Evolutionary conservation across 2,888 invertebrate genomes (phyloP).

Genomic region (Prostheceraeus crozeri): DNA sequence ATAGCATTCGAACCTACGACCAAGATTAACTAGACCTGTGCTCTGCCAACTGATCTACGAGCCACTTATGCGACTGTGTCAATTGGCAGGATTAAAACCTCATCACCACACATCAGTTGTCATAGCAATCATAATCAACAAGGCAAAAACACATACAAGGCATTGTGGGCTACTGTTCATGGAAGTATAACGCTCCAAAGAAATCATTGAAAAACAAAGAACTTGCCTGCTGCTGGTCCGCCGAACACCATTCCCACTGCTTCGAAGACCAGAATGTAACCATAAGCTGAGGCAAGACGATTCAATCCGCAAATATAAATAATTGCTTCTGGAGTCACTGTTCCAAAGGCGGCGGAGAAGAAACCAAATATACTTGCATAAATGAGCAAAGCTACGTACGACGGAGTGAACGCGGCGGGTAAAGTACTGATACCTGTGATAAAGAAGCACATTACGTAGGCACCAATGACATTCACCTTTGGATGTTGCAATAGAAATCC

Average conservation of each 20-base stretch:
- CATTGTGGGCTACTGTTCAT: too few relatives aligned
- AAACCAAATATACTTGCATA: not conserved
- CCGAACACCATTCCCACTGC: slow-evolving; percentile 5
- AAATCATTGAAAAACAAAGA: too few relatives aligned
- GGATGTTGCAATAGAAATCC: not conserved
- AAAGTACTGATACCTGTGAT: not conserved
- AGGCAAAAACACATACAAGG: too few relatives aligned
- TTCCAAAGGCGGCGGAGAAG: not conserved
- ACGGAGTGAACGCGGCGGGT: not conserved
- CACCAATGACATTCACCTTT: not conserved
- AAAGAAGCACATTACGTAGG: not conserved
- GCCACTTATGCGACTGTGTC: too few relatives aligned
- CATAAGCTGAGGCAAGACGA: not conserved
- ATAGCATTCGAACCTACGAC: too few relatives aligned
- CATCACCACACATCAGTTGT: too few relatives aligned
- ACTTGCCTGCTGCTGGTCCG: not conserved
- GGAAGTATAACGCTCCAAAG: too few relatives aligned
- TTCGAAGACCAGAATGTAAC: slow-evolving; percentile 20
- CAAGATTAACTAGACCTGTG: too few relatives aligned
- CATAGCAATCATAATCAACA: too few relatives aligned
- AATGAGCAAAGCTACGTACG: not conserved
- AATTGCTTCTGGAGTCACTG: not conserved
- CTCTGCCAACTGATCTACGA: too few relatives aligned
- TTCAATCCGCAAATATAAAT: slow-evolving; percentile 1
- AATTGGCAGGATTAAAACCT: too few relatives aligned